These are phyloP conservation scores for Vireo griseus DNA, from an alignment of 2,797 vertebrate species.

Conservation along the genomic window DNA sequence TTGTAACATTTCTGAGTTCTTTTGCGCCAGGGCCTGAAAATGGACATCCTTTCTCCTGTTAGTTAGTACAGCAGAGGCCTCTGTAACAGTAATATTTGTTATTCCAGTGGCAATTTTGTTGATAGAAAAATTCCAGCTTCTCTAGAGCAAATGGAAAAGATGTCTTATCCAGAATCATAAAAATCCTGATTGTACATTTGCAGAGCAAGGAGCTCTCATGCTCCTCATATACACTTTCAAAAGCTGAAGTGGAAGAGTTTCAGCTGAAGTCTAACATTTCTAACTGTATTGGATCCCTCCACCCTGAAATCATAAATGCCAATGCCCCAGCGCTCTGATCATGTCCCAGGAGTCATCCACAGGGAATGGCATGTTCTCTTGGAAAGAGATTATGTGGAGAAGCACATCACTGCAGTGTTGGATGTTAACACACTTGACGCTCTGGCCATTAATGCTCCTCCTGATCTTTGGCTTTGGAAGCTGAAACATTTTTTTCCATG, in stretches of 20 bases:
- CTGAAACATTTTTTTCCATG: background rate
- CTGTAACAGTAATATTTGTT: background rate
- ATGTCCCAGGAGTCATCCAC: background rate
- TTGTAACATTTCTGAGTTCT: background rate
- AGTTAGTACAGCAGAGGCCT: background rate
- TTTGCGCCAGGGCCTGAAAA: background rate
- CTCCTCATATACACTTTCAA: background rate
- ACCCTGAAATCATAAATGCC: background rate
- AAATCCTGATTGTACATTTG: background rate
- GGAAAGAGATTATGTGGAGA: background rate
- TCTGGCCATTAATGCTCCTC: background rate
- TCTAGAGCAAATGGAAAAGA: background rate
- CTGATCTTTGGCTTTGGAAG: background rate
- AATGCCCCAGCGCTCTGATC: background rate
- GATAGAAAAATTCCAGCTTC: background rate
- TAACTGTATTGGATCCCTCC: background rate
- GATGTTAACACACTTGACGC: background rate
- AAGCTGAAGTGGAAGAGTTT: background rate
- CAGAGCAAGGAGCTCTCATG: background rate
- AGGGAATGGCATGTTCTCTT: background rate
- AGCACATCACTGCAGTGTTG: background rate
- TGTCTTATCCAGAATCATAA: background rate
- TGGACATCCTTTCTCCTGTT: background rate
- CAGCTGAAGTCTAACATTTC: background rate
- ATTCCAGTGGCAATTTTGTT: background rate